These are phyloP conservation scores for Lepidocyrtinus sp. DNA, from an alignment of 2,888 invertebrate genomes.

Conservation along the genomic window DNA sequence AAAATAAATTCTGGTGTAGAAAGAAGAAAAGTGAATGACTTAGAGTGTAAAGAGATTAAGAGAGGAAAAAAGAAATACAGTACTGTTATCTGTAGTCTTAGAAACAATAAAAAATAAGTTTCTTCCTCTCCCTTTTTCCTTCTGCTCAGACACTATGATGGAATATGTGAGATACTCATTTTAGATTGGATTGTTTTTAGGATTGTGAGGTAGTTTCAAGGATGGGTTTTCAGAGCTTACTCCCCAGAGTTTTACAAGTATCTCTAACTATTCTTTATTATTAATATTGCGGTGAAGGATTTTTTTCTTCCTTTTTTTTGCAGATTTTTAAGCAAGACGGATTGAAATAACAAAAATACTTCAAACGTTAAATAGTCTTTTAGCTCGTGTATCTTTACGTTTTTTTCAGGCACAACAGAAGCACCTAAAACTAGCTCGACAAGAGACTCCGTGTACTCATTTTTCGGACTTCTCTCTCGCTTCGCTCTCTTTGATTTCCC, in stretches of 20 bases:
- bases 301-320: conserved; percentile 14
- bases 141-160: not conserved
- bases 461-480: conserved; percentile 48
- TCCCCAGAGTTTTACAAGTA: conserved; percentile 6
- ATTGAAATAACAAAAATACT: conserved; percentile 21
- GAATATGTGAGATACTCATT: not conserved
- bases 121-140: not conserved
- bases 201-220: not conserved
- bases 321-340: conserved; percentile 38
- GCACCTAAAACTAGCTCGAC: conserved; percentile 1
- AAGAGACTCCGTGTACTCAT: conserved; percentile 56
- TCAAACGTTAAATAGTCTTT: too few species aligned
- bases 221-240: not conserved
- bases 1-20: not conserved
- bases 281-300: conserved; percentile 49
- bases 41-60: conserved; percentile 17
- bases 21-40: conserved; percentile 35
- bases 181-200: not conserved
- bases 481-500: conserved; percentile 49
- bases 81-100: not conserved
- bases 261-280: conserved; percentile 32
- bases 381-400: conserved; percentile 34
- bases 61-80: conserved; percentile 3
- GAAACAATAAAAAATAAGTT: conserved; percentile 11
- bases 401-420: conserved; percentile 3